phyloP scores from a whole-genome alignment of 2,113 vertebrate species.

The Syngnathoides biaculeatus region DNA sequence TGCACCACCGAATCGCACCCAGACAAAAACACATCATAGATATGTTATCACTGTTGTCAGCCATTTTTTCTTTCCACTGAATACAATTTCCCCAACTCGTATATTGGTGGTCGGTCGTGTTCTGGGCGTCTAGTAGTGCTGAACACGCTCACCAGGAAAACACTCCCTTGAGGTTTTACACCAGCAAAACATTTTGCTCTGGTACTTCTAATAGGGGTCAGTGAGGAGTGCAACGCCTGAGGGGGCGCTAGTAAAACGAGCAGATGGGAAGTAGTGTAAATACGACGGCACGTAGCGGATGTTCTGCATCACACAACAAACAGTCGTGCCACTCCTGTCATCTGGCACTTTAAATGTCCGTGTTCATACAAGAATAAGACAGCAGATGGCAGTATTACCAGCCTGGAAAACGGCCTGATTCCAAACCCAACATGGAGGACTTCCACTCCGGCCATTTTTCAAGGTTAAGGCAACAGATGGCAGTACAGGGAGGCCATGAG shows the following conservation, averaged over 20 bases:
- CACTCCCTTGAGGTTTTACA: constrained; percentile 32
- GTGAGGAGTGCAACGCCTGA: constrained; percentile 28
- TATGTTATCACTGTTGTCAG: neutral
- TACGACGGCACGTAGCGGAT: constrained; percentile 21
- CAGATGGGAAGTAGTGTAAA: constrained; percentile 62
- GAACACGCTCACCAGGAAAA: constrained; percentile 3
- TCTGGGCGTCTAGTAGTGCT: neutral
- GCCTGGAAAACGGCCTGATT: too few species aligned
- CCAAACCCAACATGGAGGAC: too few species aligned
- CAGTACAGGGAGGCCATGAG: too few species aligned
- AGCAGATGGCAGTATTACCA: too few species aligned
- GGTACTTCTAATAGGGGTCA: constrained; percentile 45
- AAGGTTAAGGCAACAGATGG: too few species aligned
- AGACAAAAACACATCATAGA: neutral
- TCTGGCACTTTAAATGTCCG: too few species aligned
- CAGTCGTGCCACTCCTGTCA: too few species aligned
- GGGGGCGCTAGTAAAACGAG: constrained; percentile 41
- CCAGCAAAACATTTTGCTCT: constrained; percentile 60
- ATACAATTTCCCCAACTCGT: too few species aligned
- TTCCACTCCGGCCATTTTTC: too few species aligned
- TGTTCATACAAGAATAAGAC: too few species aligned
- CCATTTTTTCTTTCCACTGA: neutral
- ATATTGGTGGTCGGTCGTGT: too few species aligned
- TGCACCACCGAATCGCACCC: too few species aligned
- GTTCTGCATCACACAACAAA: neutral